Conservation (phyloP, 2,797 vertebrate genomes). For the Dendrocincla fuliginosa region DNA sequence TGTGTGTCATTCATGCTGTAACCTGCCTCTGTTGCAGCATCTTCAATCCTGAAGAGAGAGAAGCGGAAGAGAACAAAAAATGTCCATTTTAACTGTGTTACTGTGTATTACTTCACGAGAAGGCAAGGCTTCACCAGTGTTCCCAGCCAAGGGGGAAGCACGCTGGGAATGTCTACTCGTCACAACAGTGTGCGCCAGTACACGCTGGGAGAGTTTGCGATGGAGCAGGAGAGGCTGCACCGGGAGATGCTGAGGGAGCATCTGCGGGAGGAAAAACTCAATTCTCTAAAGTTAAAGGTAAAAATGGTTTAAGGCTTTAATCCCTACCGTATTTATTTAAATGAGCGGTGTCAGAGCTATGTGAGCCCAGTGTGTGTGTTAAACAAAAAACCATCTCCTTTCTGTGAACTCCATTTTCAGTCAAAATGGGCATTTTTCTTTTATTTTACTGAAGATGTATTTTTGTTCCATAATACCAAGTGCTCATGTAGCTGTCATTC, state of each 20-base stretch:
- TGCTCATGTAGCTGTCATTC: not conserved
- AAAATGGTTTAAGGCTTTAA: not conserved
- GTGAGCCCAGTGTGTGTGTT: not conserved
- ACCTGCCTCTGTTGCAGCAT: slow-evolving; percentile 79
- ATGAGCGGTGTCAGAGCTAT: not conserved
- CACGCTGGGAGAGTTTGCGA: slow-evolving; percentile 93
- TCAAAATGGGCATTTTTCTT: not conserved
- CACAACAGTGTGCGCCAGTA: slow-evolving; percentile 95
- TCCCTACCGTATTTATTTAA: not conserved
- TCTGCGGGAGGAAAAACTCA: slow-evolving; percentile 96
- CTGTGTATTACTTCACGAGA: slow-evolving; percentile 96
- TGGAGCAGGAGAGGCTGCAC: slow-evolving; percentile 94
- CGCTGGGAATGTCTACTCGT: slow-evolving; percentile 95
- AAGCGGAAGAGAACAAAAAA: slow-evolving; percentile 93
- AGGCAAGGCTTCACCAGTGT: slow-evolving; percentile 98
- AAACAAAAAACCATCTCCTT: not conserved
- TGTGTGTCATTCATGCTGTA: not conserved
- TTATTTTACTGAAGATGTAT: not conserved
- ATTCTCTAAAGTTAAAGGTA: slow-evolving; percentile 95
- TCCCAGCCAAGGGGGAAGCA: slow-evolving; percentile 98
- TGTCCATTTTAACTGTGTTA: slow-evolving; percentile 97
- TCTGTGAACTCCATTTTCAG: not conserved
- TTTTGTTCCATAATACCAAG: not conserved
- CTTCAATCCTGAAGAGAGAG: slow-evolving; percentile 94
- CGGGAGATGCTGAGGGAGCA: slow-evolving; percentile 95